Conservation (phyloP, 2,888 invertebrate genomes). For the Meiosimyza decipiens region DNA sequence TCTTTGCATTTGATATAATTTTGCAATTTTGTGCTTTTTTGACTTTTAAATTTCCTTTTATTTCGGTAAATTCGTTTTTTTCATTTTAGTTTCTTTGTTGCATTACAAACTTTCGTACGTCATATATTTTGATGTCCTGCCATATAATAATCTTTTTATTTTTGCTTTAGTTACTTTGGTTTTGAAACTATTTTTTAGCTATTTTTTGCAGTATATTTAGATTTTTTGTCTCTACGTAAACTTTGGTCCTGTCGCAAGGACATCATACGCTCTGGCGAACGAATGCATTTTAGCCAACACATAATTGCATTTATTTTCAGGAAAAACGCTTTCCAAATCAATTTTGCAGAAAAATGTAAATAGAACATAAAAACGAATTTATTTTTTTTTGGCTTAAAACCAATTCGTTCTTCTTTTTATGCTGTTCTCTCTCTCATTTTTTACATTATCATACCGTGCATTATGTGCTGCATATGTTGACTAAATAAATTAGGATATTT, state of each 20-base stretch:
- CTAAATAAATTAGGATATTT: conserved; percentile 27
- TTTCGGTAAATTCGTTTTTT: no score
- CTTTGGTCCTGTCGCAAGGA: conserved; percentile 19
- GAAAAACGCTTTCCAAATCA: conserved; percentile 64
- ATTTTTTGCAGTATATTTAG: neutral
- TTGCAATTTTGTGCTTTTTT: conserved; percentile 4
- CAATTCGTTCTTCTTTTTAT: conserved; percentile 11
- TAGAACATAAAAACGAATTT: neutral
- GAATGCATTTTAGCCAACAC: conserved; percentile 56
- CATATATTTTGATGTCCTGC: conserved; percentile 25
- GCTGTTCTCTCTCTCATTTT: neutral
- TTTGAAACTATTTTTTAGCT: neutral
- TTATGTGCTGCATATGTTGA: neutral
- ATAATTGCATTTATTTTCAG: conserved; percentile 63
- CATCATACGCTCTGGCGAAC: conserved; percentile 28
- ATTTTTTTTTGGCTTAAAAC: conserved; percentile 28
- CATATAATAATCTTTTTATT: conserved; percentile 24
- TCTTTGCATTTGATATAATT: conserved; percentile 22
- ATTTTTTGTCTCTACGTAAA: neutral
- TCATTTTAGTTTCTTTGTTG: no score
- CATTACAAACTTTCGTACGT: neutral
- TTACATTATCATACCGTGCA: neutral
- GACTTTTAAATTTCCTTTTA: no score
- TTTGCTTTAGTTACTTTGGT: neutral
- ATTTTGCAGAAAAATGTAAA: conserved; percentile 49